A percentile compares a stretch with the other conserved stretches of the same genome.
These are phyloP conservation scores for Furnarius figulus DNA, from an alignment of 2,113 vertebrate species.

Conservation along the genomic window DNA sequence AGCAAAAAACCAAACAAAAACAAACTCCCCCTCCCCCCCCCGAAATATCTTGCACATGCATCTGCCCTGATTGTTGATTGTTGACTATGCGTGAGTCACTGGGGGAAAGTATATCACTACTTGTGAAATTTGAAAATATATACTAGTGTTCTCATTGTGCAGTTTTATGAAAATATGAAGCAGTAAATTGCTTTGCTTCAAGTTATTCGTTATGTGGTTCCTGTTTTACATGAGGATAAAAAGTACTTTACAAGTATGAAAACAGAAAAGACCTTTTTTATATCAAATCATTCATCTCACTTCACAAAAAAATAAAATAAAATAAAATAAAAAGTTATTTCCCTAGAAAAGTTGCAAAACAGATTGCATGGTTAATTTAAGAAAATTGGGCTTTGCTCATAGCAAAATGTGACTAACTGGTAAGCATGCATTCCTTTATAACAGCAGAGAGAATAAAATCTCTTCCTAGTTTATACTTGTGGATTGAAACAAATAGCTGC, in stretches of 20 bases:
- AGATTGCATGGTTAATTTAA: not conserved
- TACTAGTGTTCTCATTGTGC: not conserved
- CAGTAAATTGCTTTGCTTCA: not conserved
- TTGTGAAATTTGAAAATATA: not conserved
- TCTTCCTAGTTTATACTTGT: not conserved
- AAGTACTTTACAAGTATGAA: not conserved
- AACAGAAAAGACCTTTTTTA: not conserved
- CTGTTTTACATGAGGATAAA: not conserved
- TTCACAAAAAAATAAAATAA: not conserved
- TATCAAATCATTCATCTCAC: not conserved
- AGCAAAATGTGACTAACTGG: not conserved
- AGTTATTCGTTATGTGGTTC: not conserved
- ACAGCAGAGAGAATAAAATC: not conserved
- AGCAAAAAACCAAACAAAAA: not conserved
- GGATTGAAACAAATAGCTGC: not conserved
- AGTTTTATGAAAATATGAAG: not conserved
- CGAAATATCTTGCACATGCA: not conserved
- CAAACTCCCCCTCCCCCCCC: no score
- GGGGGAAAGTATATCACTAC: not conserved
- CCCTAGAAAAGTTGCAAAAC: not conserved
- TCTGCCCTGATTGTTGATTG: not conserved
- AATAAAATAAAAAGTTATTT: not conserved
- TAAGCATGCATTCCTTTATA: not conserved
- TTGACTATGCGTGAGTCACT: not conserved
- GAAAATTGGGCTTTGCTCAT: not conserved